Evolutionary conservation across 1,140 invertebrate species (phyloP).

Genomic region (Camponotus floridanus): DNA sequence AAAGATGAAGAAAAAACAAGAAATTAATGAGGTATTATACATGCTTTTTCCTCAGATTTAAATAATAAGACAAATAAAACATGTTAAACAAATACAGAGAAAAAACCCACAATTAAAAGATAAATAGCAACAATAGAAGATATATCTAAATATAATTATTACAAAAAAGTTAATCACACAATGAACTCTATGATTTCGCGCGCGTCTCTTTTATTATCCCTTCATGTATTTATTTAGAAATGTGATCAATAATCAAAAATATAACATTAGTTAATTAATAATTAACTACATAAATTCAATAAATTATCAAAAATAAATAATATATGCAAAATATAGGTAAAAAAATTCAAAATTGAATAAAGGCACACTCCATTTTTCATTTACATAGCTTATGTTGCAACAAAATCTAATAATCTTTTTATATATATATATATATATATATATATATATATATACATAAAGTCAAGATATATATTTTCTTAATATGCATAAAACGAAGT

Average conservation of each 20-base stretch:
- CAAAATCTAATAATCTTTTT: slow-evolving; percentile 23
- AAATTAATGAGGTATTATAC: background rate
- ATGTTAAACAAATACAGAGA: background rate
- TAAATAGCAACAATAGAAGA: slow-evolving; percentile 39
- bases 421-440: too few species aligned
- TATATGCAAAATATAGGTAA: slow-evolving; percentile 48
- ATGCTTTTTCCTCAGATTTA: background rate
- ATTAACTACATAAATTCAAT: slow-evolving; percentile 64
- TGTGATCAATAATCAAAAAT: slow-evolving; percentile 22
- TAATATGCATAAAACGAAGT: background rate
- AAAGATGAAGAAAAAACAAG: background rate
- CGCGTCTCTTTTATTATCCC: background rate
- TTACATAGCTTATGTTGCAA: slow-evolving; percentile 16
- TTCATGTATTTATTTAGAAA: background rate
- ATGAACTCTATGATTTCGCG: background rate
- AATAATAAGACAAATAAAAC: background rate
- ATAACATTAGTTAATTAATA: slow-evolving; percentile 24
- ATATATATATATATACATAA: slow-evolving; percentile 5
- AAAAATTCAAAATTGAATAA: slow-evolving; percentile 19
- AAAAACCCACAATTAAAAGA: slow-evolving; percentile 56
- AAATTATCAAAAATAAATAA: slow-evolving; percentile 47
- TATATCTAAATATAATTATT: slow-evolving; percentile 23
- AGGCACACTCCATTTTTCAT: slow-evolving; percentile 33
- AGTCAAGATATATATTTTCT: background rate
- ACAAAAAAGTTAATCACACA: slow-evolving; percentile 45